A percentile compares a stretch with the other conserved stretches of the same genome.
Conservation (phyloP, 2,797 vertebrate species). For the Sebastes kiyomatsui region DNA sequence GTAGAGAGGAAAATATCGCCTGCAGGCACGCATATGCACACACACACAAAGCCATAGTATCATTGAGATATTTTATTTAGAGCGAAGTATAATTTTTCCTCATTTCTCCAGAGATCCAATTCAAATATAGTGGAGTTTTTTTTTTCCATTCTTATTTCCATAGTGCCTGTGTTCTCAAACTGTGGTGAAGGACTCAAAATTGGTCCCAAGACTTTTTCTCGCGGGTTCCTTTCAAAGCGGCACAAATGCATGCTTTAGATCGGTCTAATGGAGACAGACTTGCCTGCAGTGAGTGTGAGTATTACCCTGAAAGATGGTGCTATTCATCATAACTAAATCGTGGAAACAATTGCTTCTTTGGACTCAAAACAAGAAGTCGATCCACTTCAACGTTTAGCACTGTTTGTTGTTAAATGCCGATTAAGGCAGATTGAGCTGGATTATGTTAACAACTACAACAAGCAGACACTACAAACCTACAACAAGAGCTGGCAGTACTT, state of each 20-base stretch:
- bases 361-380: neutral
- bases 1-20: conserved; percentile 26
- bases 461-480: neutral
- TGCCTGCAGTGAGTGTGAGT: neutral
- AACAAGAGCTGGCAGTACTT: conserved; percentile 6
- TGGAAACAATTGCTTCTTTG: neutral
- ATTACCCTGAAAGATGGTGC: neutral
- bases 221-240: neutral
- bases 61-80: neutral
- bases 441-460: neutral
- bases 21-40: neutral
- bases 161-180: neutral
- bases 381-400: neutral
- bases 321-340: too few species aligned
- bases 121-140: neutral
- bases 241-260: neutral
- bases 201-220: neutral
- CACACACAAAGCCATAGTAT: neutral
- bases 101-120: neutral
- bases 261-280: neutral
- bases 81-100: neutral
- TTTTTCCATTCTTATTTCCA: neutral
- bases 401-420: neutral
- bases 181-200: neutral
- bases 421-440: conserved; percentile 15